Evolutionary conservation across 1,140 invertebrate species (phyloP), one percentile per base, ranked within the genome.

Genomic region (Magallana gigas): DNA sequence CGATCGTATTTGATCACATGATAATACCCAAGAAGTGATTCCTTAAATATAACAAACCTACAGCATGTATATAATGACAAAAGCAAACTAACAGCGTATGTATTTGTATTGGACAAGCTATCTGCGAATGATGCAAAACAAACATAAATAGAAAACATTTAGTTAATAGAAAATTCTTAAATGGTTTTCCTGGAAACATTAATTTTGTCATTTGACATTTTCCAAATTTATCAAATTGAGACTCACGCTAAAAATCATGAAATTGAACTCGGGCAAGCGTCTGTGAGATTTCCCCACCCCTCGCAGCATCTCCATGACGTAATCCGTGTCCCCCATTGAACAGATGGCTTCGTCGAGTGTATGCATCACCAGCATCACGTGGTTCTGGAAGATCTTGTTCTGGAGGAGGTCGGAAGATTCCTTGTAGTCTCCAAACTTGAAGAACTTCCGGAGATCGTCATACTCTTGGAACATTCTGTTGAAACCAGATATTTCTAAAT

Each of bases 381-480:
- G 98, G 92, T 98, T 97, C 9, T 97, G 97, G 48, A 98, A 94
- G 95, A 98, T 97, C 95, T 88, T 87, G 87, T 97, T 97, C 90
- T 96, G 96, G 71, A 96, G 96, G 92, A 98, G 97, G 88, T 97
- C 96, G 91, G 98, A 97, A 90, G 96, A 96, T 48, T 97, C 98
- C 90, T 96, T 96, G 88, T 97, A 95, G 83, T 97, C 96, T 80
- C 96, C 96, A 92, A 98, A 98, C 94, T 97, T 97, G 82, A 96
- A 92, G 94, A 98, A 98, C 94, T 96, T 95, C 23, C 98, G 95
- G 7, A 98, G 95, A 84, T 98, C 97, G 85, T 96, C 94, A 92
- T 98, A 97, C 88, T 98, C 97, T 94, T 98, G 97, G 94, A 98
- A 98, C 90, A 98, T 95, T 94, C 98, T 98, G 96, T 6, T 94